Conservation (phyloP, 1,140 invertebrate species). For the Trichonephila clavipes region DNA sequence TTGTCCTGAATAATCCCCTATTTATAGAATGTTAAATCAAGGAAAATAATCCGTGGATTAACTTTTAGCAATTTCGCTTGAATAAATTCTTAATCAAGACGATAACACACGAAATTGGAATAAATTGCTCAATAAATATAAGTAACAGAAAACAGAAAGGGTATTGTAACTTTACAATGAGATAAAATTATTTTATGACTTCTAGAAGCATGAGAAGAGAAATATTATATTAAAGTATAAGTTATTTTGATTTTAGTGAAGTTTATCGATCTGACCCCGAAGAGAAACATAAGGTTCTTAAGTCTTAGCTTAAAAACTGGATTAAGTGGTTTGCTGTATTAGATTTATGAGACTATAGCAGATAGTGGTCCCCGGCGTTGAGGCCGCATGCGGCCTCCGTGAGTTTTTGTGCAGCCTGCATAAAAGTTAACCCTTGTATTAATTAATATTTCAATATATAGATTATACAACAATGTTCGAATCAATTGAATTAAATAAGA, state of each 20-base stretch:
- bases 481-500: too few species aligned
- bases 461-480: too few species aligned
- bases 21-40: background rate
- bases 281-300: too few species aligned
- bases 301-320: too few species aligned
- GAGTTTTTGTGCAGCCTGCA: too few species aligned
- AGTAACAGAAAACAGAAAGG: background rate
- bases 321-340: too few species aligned
- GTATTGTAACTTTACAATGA: background rate
- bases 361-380: too few species aligned
- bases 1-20: background rate
- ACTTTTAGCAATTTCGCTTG: background rate
- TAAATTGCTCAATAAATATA: background rate
- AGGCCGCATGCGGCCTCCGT: too few species aligned
- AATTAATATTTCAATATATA: too few species aligned
- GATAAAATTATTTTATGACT: background rate
- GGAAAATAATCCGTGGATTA: background rate
- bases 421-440: too few species aligned
- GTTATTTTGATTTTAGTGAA: background rate
- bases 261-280: too few species aligned
- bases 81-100: background rate
- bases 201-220: background rate
- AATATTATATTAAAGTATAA: background rate
- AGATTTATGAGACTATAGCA: too few species aligned
- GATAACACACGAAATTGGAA: background rate